Percentiles rank a stretch among this genome's conserved stretches.
Conservation (phyloP, 2,113 vertebrate genomes). For the Corythaeola cristata region DNA sequence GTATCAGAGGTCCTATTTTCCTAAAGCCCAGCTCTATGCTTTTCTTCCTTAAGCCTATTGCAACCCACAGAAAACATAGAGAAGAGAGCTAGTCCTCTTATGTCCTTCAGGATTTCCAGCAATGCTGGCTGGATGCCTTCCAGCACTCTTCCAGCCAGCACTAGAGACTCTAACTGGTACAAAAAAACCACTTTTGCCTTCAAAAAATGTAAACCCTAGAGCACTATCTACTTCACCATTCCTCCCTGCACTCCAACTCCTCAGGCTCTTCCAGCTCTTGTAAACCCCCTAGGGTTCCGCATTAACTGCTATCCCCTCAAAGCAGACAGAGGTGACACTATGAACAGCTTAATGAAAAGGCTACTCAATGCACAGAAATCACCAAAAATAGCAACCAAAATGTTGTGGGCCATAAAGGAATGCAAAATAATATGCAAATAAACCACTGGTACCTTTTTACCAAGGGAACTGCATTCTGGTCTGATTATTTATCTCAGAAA, state of each 20-base stretch:
- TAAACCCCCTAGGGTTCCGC: background rate
- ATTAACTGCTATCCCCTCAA: background rate
- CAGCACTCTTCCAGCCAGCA: background rate
- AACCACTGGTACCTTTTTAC: conserved; percentile 33
- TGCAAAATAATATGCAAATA: conserved; percentile 43
- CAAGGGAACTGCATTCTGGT: conserved; percentile 40
- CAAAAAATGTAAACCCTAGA: background rate
- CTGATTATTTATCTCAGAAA: conserved; percentile 56
- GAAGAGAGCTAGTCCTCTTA: background rate
- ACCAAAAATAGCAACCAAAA: conserved; percentile 39
- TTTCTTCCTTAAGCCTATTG: background rate
- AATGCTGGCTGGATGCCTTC: background rate
- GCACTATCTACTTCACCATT: background rate
- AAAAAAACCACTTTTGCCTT: background rate
- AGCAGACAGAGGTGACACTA: conserved; percentile 49
- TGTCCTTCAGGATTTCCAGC: background rate
- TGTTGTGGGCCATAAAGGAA: conserved; percentile 35
- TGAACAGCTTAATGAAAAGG: conserved; percentile 39
- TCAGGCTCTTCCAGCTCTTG: background rate
- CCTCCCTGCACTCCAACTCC: background rate
- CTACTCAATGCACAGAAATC: conserved; percentile 20
- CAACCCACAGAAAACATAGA: background rate
- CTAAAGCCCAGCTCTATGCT: background rate
- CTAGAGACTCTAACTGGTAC: background rate
- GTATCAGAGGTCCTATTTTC: background rate